Evolutionary conservation across 2,888 invertebrate species (phyloP), one percentile per base, ranked within the genome.

Genomic region (Cybosia mesomella): DNA sequence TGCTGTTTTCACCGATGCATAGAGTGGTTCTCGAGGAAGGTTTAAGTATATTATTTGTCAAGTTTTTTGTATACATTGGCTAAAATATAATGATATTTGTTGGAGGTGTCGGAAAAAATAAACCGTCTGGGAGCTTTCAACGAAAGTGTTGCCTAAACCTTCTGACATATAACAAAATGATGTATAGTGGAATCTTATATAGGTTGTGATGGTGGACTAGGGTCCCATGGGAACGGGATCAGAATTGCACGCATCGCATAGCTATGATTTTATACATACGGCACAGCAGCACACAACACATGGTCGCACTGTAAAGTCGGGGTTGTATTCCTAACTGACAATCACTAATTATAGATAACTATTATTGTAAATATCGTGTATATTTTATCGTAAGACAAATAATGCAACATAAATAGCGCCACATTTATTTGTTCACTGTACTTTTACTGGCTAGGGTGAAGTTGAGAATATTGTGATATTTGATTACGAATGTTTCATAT

Each of bases 331-430:
- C 79, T 82, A 80, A 76, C 76, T 71, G 80, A 77, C 73, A 71
- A 77, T 81, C 73, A 76, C 75, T 81, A 79, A 75, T 77, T 70
- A 75, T 83, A 79, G 73, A 80, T 71, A 62, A 63, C 73, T 80
- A 80, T 57, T 75, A 74, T 74, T 90, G 90, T 90, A 90, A 87
- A 90, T 90, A 90, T 85, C 71, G 77, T 89, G 87, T 89, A 89
- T 84, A 78, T 79, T 76, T 64, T 81, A 77, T 49, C 68, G 9
- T 76, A 71, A 80, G 75, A 67, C 74, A 70, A 61, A 71, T 77
- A 81, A 84, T 84, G 85, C 84, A 84, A 84, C 81, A 85, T 73
- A 64, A 55, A 70, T 74, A 72, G 70, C 64, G 71, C 71, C 68
- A 70, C 64, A 54, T 67, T 70, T 43, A 59, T 70, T 75, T 79